Evolutionary conservation across 1,140 invertebrate genomes (phyloP), one percentile per base, ranked within the genome.

Genomic region (Nephila pilipes): DNA sequence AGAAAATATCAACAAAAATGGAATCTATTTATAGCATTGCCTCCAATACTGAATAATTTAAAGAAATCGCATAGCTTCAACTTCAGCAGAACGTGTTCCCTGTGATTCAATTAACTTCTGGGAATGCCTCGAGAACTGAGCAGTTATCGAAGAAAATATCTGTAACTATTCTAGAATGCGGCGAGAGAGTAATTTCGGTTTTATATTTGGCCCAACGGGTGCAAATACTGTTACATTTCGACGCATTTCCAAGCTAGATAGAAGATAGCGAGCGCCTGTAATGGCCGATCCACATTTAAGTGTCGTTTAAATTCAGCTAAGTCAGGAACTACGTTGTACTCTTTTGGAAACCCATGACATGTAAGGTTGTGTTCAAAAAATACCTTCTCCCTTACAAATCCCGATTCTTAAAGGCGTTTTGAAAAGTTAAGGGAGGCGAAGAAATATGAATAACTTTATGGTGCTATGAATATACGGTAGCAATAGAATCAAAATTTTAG

Each of bases 171-270:
- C 69, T 58, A 22, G 87, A 90, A 90, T 80, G 87, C 38, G 87
- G 65, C 58, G 57, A 87, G 85, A 69, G 87, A 90, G 87, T 90
- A 79, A 90, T 90, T 90, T 80, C 46, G 87, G 87, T 90, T 90
- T 90, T 90, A 90, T 90, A 90, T 90, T 90, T 90, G 87, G 87
- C 87, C 87, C 87, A 58, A 79, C 87, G 87, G 87, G 87, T 90
- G 87, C 22, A 90, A 90, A 90, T 90, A 55, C 75, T 90, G 87
- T 79, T 90, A 90, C 87, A 80, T 90, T 90, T 90, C 75, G 85
- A 87, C 36, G 57, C 60, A 38, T 87, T 87, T 65, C 60, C 29
- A 38, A 32, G 32, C 57, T 65, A 38, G 60, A 87, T 87, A 46
- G 83, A 57, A 85, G 83, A 85, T 69, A 69, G 63, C 32, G 87